phyloP scores from a whole-genome alignment of 1,140 invertebrate genomes.

The Leptinotarsa defecta region DNA sequence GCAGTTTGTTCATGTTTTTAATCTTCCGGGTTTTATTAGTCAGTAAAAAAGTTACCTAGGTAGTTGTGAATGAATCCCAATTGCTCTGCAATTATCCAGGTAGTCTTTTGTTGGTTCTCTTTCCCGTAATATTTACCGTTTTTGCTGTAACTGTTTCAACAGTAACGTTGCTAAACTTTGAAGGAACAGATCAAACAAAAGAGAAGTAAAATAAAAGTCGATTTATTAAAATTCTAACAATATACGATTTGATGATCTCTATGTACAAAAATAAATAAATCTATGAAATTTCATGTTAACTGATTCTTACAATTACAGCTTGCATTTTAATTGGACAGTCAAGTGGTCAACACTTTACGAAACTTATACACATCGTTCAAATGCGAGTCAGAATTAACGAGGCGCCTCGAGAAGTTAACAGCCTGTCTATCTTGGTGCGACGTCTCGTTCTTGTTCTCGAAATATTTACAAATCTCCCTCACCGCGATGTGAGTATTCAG shows the following conservation, averaged over 20 bases:
- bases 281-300: not conserved
- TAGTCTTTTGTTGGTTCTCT: no score
- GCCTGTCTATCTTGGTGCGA: conserved; percentile 2
- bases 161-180: no score
- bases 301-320: not conserved
- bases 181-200: no score
- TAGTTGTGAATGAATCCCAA: no score
- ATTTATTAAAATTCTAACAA: conserved; percentile 5
- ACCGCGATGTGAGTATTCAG: conserved; percentile 56
- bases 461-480: conserved; percentile 66
- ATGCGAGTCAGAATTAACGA: conserved; percentile 21
- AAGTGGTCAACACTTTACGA: conserved; percentile 27
- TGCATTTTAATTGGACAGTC: conserved; percentile 5
- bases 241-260: not conserved
- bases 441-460: conserved; percentile 56
- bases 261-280: conserved; percentile 9
- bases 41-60: no score
- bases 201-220: not conserved
- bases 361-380: conserved; percentile 23
- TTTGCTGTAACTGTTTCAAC: no score
- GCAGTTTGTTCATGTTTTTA: no score
- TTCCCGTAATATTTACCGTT: no score
- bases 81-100: no score
- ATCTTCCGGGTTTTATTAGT: no score
- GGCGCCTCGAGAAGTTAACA: not conserved